These are phyloP conservation scores for Lerema accius DNA, from an alignment of 1,140 invertebrate genomes.

Conservation along the genomic window DNA sequence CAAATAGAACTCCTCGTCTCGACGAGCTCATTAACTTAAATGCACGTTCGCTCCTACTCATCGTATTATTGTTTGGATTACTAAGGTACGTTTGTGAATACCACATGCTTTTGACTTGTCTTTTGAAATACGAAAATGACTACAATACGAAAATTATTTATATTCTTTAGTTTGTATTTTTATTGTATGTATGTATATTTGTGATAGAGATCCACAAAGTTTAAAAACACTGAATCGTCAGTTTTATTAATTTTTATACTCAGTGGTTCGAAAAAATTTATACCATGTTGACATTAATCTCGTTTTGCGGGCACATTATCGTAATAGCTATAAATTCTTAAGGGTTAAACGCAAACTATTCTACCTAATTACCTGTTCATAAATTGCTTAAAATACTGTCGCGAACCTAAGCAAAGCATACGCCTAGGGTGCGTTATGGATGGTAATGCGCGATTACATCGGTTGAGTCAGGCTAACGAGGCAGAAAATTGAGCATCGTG, in stretches of 20 bases:
- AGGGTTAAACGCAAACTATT: too few relatives aligned
- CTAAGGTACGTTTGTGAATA: slow-evolving; percentile 21
- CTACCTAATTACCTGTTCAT: too few relatives aligned
- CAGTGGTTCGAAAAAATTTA: too few relatives aligned
- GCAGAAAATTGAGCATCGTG: slow-evolving; percentile 74
- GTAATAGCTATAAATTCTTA: too few relatives aligned
- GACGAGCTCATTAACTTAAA: slow-evolving; percentile 58
- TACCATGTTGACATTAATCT: too few relatives aligned
- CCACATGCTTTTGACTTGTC: not conserved
- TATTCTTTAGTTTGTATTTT: not conserved
- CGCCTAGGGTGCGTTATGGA: slow-evolving; percentile 63
- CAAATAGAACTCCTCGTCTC: slow-evolving; percentile 55
- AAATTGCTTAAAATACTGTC: not conserved
- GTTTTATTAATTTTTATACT: too few relatives aligned
- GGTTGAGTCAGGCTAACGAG: slow-evolving; percentile 66
- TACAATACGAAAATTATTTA: not conserved
- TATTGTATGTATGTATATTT: too few relatives aligned
- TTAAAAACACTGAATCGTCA: too few relatives aligned
- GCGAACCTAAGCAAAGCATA: slow-evolving; percentile 50
- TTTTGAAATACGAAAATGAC: not conserved
- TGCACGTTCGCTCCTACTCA: slow-evolving; percentile 41
- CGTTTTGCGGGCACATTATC: too few relatives aligned
- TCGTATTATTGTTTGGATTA: slow-evolving; percentile 41
- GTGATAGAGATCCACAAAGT: too few relatives aligned
- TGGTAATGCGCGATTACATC: slow-evolving; percentile 71